Evolutionary conservation across 2,797 vertebrate species (phyloP), one percentile per base, ranked within the genome.

Genomic region (Lithobates sylvaticus): DNA sequence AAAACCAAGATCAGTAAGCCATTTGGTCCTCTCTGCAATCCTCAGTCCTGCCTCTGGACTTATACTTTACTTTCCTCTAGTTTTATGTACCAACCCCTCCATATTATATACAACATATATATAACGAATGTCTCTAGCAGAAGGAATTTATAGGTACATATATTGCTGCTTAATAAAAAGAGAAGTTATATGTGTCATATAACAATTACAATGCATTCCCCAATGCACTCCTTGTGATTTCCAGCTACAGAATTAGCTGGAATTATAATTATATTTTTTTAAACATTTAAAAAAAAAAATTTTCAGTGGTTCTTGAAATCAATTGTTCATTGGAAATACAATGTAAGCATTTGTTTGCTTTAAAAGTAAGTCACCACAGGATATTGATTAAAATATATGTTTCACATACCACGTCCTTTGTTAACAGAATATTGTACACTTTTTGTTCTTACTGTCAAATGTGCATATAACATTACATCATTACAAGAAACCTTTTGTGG

Each of bases 401-500:
- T 87, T 87, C 86, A 84, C 81, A 87, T 84, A 84, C 39, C 76
- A 84, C 79, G 81, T 87, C 81, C 76, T 84, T 74, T 71, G 81
- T 78, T 87, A 87, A 87, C 86, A 44, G 71, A 84, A 83, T 84
- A 84, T 87, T 84, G 81, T 81, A 87, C 86, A 79, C 76, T 87
- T 87, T 87, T 80, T 87, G 81, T 84, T 87, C 86, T 84, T 79
- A 87, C 81, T 84, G 81, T 76, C 70, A 84, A 84, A 87, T 84
- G 86, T 87, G 81, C 77, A 84, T 87, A 79, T 87, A 84, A 84
- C 71, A 75, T 87, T 87, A 87, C 86, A 87, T 87, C 86, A 87
- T 87, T 87, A 87, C 86, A 87, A 87, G 86, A 87, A 87, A 70
- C 81, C 77, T 87, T 79, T 87, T 84, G 81, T 87, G 86, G 81